These are phyloP conservation scores for Porites evermanni DNA, from an alignment of 92 coral and sea anemone genomes.

Conservation along the genomic window DNA sequence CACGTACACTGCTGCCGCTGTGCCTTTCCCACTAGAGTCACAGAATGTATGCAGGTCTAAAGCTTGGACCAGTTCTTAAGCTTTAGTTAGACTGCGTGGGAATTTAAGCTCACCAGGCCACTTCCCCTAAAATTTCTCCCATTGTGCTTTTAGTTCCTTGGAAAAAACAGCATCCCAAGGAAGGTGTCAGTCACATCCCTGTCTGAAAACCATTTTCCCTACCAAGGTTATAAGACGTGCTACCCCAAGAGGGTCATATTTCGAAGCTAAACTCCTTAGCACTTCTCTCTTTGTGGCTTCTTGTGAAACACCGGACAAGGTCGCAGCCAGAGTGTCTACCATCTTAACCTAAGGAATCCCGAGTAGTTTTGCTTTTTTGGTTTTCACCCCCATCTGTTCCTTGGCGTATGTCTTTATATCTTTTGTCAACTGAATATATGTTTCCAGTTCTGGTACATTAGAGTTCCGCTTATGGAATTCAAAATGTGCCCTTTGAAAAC, in stretches of 20 bases:
- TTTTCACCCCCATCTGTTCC: conserved; percentile 5
- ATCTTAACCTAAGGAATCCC: conserved; percentile 34
- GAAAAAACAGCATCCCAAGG: background rate
- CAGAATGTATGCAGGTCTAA: conserved; percentile 35
- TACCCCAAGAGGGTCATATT: too few relatives aligned
- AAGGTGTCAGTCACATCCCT: conserved; percentile 20
- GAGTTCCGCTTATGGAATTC: conserved; percentile 35
- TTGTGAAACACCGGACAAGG: conserved; percentile 16
- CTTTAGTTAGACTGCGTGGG: conserved; percentile 31
- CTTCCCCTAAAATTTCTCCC: background rate
- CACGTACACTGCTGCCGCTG: background rate
- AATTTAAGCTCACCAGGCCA: background rate
- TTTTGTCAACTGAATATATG: too few relatives aligned
- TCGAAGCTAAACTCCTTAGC: background rate
- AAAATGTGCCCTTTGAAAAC: conserved; percentile 53
- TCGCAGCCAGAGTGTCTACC: conserved; percentile 37
- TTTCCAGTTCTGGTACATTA: too few relatives aligned
- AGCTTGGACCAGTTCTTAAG: background rate
- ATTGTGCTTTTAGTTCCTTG: too few relatives aligned
- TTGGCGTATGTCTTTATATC: conserved; percentile 10
- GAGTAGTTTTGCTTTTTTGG: too few relatives aligned
- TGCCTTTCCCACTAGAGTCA: conserved; percentile 25
- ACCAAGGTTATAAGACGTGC: too few relatives aligned
- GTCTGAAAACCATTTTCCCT: too few relatives aligned
- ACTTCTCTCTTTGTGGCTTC: too few relatives aligned